These are phyloP conservation scores for Physella acuta DNA, from an alignment of 1,140 invertebrate genomes.

Conservation along the genomic window DNA sequence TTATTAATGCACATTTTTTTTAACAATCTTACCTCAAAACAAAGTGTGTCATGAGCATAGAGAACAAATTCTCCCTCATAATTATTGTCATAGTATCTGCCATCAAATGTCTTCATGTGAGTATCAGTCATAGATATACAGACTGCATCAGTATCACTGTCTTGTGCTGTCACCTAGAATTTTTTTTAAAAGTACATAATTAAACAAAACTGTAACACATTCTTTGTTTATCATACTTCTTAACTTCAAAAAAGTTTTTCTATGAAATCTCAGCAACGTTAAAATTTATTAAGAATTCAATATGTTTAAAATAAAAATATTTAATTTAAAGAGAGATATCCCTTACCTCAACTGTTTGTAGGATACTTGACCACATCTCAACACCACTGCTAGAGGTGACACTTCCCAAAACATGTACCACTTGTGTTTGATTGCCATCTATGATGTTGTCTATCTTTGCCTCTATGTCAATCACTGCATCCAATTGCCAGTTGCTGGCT, in stretches of 20 bases:
- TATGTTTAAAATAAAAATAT: too few relatives aligned
- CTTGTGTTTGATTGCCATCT: slow-evolving; percentile 33
- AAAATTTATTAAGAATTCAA: too few relatives aligned
- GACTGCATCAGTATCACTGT: slow-evolving; percentile 12
- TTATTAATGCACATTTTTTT: too few relatives aligned
- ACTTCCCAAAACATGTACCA: neutral
- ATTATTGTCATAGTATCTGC: slow-evolving; percentile 6
- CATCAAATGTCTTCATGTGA: slow-evolving; percentile 15
- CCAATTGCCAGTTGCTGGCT: slow-evolving; percentile 32
- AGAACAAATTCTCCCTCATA: slow-evolving; percentile 20
- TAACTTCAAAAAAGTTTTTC: too few relatives aligned
- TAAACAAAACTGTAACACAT: too few relatives aligned
- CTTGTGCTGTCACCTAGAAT: slow-evolving; percentile 18
- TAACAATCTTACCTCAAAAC: slow-evolving; percentile 23
- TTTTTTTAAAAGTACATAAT: too few relatives aligned
- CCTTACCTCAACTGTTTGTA: neutral
- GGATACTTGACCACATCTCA: neutral
- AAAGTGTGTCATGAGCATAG: neutral
- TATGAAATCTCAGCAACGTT: too few relatives aligned
- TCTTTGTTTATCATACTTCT: too few relatives aligned
- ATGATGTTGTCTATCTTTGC: slow-evolving; percentile 35
- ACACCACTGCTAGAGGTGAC: neutral
- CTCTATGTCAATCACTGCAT: slow-evolving; percentile 27
- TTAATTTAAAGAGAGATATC: too few relatives aligned
- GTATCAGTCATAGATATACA: slow-evolving; percentile 21